phyloP scores from a whole-genome alignment of 2,888 invertebrate species.

The Neuroscelio doddi region DNA sequence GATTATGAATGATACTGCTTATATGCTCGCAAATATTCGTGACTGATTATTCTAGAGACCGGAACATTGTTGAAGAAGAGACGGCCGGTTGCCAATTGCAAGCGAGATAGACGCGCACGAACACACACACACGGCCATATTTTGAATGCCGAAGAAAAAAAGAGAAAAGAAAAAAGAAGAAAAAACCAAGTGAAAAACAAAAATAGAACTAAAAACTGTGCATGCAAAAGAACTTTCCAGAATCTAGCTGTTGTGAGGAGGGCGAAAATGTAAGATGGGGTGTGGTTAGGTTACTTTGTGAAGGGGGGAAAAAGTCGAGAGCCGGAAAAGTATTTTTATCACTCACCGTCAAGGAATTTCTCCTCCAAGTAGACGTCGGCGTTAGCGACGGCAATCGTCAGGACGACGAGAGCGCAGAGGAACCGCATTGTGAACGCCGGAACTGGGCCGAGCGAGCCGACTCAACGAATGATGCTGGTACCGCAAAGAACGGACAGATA shows the following conservation, averaged over 20 bases:
- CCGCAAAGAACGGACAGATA: constrained; percentile 67
- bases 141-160: constrained; percentile 6
- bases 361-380: constrained; percentile 86
- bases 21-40: neutral
- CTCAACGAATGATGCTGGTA: constrained; percentile 59
- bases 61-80: constrained; percentile 24
- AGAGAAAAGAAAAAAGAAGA: neutral
- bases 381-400: constrained; percentile 76
- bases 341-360: constrained; percentile 86
- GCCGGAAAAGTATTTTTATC: neutral
- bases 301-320: neutral
- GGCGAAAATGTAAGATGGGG: neutral
- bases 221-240: neutral
- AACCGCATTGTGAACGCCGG: constrained; percentile 73
- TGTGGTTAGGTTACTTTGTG: neutral
- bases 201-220: neutral
- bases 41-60: neutral
- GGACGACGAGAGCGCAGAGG: constrained; percentile 75
- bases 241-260: neutral
- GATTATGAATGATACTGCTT: neutral
- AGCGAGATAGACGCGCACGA: constrained; percentile 4
- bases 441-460: constrained; percentile 39
- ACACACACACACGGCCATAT: too few relatives aligned
- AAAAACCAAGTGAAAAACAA: neutral
- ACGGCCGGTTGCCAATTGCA: constrained; percentile 21